Percentiles rank a stretch among this genome's conserved stretches.
Conservation (phyloP, 2,797 vertebrate species). For the Garrulus glandarius region DNA sequence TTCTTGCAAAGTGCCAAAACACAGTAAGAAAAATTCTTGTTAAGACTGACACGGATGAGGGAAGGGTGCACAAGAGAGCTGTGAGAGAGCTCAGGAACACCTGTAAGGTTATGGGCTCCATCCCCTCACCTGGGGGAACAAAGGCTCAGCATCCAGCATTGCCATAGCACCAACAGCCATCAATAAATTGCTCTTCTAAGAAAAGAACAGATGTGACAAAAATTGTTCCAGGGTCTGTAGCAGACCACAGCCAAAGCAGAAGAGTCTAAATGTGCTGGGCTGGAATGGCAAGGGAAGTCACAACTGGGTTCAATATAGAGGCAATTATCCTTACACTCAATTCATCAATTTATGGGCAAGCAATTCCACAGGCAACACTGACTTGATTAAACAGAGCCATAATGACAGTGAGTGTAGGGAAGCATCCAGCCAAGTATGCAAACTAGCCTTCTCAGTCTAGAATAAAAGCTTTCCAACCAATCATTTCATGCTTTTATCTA, state of each 20-base stretch:
- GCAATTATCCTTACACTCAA: constrained; percentile 58
- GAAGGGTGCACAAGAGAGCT: neutral
- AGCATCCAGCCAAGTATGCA: constrained; percentile 68
- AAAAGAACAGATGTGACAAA: constrained; percentile 64
- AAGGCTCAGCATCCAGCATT: constrained; percentile 30
- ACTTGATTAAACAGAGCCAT: constrained; percentile 66
- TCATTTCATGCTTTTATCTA: constrained; percentile 73
- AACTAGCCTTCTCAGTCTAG: constrained; percentile 52
- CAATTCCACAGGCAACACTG: constrained; percentile 7
- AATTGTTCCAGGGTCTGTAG: constrained; percentile 49
- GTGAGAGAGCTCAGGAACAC: neutral
- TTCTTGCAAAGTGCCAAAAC: neutral
- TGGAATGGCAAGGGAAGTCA: constrained; percentile 57
- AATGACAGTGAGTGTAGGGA: constrained; percentile 56
- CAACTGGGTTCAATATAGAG: constrained; percentile 54
- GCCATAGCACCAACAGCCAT: neutral
- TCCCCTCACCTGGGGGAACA: constrained; percentile 40
- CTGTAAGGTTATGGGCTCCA: neutral
- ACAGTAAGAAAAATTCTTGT: neutral
- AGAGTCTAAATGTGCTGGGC: constrained; percentile 41
- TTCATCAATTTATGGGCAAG: constrained; percentile 61
- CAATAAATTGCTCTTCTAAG: constrained; percentile 10
- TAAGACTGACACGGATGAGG: neutral
- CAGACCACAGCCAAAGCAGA: constrained; percentile 56
- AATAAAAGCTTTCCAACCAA: constrained; percentile 70